Conservation (phyloP, 2,113 vertebrate species). For the Vidua macroura region DNA sequence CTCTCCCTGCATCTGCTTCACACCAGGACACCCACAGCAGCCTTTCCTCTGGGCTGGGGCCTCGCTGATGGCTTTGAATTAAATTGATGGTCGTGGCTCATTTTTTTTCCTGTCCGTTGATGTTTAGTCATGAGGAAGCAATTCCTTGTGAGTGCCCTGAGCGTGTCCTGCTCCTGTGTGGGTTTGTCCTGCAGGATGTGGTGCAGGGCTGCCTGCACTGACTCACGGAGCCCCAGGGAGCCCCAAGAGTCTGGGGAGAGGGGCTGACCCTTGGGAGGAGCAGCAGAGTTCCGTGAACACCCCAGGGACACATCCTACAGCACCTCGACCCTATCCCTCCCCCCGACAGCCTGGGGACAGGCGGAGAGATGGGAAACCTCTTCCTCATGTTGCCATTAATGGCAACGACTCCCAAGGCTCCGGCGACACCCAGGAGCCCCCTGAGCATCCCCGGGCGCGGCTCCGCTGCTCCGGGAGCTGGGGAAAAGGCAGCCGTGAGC, state of each 20-base stretch:
- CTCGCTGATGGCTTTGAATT: not conserved
- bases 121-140: not conserved
- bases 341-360: not conserved
- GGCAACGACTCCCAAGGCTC: rapidly evolving
- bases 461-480: not conserved
- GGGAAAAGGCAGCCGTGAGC: conserved; percentile 52
- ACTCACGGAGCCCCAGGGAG: not conserved
- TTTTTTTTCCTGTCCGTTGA: not conserved
- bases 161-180: not conserved
- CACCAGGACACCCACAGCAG: rapidly evolving
- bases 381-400: rapidly evolving
- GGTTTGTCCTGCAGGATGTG: not conserved
- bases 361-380: not conserved
- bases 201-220: not conserved
- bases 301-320: not conserved
- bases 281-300: not conserved
- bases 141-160: not conserved
- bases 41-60: not conserved
- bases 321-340: rapidly evolving
- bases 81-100: not conserved
- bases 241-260: rapidly evolving
- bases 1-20: not conserved
- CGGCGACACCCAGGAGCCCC: not conserved
- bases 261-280: not conserved
- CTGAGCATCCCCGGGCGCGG: not conserved